Base-by-base conservation (phyloP, 2,113 vertebrate genomes). In the Nettapus auritus region DNA sequence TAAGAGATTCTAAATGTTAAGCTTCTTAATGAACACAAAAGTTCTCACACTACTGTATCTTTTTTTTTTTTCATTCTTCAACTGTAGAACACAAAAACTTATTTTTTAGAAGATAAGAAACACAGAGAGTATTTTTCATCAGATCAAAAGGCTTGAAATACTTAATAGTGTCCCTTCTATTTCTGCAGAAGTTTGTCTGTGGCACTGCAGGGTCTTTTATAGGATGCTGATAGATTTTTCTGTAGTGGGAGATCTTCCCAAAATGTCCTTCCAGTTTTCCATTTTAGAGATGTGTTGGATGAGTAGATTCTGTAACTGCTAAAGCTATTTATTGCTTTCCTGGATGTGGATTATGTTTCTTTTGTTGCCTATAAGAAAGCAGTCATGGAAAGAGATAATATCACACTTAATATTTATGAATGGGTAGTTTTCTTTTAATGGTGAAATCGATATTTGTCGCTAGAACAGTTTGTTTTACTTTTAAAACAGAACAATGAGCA, bases 371-470 rank as follows among this genome's bases (percentile, higher is more conserved):
- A 11, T 18, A 79, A 91, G 66, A 82, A 84, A 78, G 44, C 25
- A 79, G 66, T 57, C 70, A 73, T 40, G 60, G 90, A 95, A 82
- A 81, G 42, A n/a, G 59, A 50, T 76, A 89, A 63, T 93, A 84
- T 86, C 71, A 89, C 34, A n/a, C 57, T 93, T 93, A 76, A 82
- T 95, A 88, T 64, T 87, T 97, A 96, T 90, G 79, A 97, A 93
- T 85, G 63, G n/a, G 59, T 63, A 46, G 66, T 82, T 95, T 95
- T 96, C 33, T 63, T 81, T 91, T 94, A 93, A 84, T 59, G 82
- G 64, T 38, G 66, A 75, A 96, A 88, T 91, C 7, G 0, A 86
- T 94, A 44, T 71, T 91, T 44, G 34, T 70, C 36, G 62, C 79
- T 46, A 55, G 78, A 95, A 88, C 83, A 92, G 33, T 93, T 88